phyloP scores from a whole-genome alignment of 2,113 vertebrate species.

The Lucifuga dentata region DNA sequence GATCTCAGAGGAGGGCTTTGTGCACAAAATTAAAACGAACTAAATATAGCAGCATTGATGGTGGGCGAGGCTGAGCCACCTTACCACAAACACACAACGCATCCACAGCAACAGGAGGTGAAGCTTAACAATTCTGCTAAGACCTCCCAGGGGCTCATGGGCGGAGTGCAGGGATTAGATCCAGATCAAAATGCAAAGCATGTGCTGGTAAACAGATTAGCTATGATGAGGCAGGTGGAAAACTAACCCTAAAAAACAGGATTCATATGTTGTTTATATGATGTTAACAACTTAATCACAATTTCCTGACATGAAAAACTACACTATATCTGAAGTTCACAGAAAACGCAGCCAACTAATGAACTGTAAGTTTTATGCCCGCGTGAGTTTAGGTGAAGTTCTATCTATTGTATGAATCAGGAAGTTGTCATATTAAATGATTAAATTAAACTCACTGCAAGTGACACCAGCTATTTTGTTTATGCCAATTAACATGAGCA shows the following conservation, averaged over 20 bases:
- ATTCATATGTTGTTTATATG: background rate
- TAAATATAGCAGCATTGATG: slow-evolving; percentile 78
- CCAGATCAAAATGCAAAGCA: slow-evolving; percentile 44
- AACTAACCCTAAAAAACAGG: slow-evolving; percentile 4
- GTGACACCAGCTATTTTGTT: too few relatives aligned
- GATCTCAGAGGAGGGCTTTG: slow-evolving; percentile 78
- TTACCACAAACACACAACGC: slow-evolving; percentile 26
- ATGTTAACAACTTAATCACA: too few relatives aligned
- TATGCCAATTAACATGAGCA: slow-evolving; percentile 3
- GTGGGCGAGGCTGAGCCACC: slow-evolving; percentile 38
- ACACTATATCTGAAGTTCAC: too few relatives aligned
- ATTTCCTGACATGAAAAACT: too few relatives aligned
- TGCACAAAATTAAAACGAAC: slow-evolving; percentile 80
- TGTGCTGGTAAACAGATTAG: slow-evolving; percentile 33
- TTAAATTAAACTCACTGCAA: too few relatives aligned
- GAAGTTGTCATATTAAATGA: too few relatives aligned
- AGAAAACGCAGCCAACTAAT: too few relatives aligned
- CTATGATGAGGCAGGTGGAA: background rate
- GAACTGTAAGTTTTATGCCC: too few relatives aligned
- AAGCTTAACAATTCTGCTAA: slow-evolving; percentile 42
- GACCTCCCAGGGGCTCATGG: slow-evolving; percentile 39
- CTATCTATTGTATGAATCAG: too few relatives aligned
- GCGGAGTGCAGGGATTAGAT: slow-evolving; percentile 47
- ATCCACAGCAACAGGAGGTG: slow-evolving; percentile 63
- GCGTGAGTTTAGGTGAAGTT: too few relatives aligned